A percentile compares a stretch with the other conserved stretches of the same genome.
These are phyloP conservation scores for Phalacrocorax brasilianus DNA, from an alignment of 2,113 vertebrate genomes.

Conservation along the genomic window DNA sequence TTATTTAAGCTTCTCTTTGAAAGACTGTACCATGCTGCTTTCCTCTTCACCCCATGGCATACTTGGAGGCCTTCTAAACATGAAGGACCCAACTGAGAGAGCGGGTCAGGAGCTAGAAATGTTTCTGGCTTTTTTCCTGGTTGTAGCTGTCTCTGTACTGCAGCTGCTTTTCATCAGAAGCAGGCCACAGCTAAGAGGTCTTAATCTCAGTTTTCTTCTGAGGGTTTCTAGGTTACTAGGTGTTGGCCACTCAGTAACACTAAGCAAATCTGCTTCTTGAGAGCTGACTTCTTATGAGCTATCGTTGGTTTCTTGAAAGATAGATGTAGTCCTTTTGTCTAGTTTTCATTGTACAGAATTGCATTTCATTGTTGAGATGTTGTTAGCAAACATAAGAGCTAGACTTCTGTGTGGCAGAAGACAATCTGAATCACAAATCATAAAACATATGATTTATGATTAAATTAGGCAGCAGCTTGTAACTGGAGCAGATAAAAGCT, in stretches of 20 bases:
- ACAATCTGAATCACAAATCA: neutral
- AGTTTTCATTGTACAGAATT: neutral
- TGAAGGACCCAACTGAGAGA: neutral
- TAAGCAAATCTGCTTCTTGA: neutral
- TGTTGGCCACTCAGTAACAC: neutral
- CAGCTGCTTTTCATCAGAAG: conserved; percentile 19
- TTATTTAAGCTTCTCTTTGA: neutral
- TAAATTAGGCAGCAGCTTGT: neutral
- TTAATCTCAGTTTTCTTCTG: neutral
- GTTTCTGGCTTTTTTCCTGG: neutral
- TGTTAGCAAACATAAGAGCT: neutral
- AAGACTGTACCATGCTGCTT: neutral
- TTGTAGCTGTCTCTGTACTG: neutral
- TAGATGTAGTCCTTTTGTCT: neutral
- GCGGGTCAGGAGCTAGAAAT: neutral
- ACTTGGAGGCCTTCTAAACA: neutral
- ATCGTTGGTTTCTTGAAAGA: neutral
- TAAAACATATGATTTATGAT: neutral
- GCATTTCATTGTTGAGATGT: neutral
- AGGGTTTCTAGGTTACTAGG: neutral
- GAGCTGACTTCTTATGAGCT: neutral
- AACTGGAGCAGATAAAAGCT: neutral
- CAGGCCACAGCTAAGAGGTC: neutral
- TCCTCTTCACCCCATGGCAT: neutral
- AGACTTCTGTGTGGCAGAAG: neutral